Base-by-base conservation (phyloP, 2,113 vertebrate species). In the Rhea americana region DNA sequence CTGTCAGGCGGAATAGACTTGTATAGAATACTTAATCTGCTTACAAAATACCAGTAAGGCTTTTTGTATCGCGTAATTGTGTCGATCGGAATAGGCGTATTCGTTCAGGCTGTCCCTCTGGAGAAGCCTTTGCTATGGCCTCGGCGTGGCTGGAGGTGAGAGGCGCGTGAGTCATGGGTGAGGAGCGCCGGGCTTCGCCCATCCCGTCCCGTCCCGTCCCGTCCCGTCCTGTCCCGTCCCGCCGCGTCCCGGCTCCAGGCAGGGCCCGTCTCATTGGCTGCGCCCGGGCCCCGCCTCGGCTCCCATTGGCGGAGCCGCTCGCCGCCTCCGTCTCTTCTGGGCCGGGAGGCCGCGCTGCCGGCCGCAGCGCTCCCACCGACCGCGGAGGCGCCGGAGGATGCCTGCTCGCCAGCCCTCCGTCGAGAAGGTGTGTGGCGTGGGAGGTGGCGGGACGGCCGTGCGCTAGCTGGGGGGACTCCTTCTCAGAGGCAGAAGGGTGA, bases 351-450 rank as follows among this genome's bases (percentile, higher is more conserved):
- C 2, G 39, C 5, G 3, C 28, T 89, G 82, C 84, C 43, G 1
- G 58, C 91, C 84, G 93, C 68, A 72, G 81, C 85, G 90, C 77
- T 66, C 66, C 88, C 86, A 5, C 90, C 90, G 90, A 89, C 91
- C 91, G 78, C 71, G 77, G 93, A 77, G 73, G 85, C 37, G 93
- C 81, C 1, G 1, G 87, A 84, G 90, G 90, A 95, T 94, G 93
- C 90, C 96, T 88, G 61, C 41, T 5, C 91, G 48, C 9, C 90
- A n/a, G 47, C 85, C 2, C 91, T 90, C 0, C 45, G 63, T 65
- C 15, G 51, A 78, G 66, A 95, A 97, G 97, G 97, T 97, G 94
- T 59, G 95, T 95, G 92, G 70, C 4, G 82, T 86, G 93, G 94
- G 93, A 86, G 82, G 86, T 72, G 83, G 90, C 73, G 85, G 70